phyloP scores from a whole-genome alignment of 2,888 invertebrate species.

The Micropterix aruncella region DNA sequence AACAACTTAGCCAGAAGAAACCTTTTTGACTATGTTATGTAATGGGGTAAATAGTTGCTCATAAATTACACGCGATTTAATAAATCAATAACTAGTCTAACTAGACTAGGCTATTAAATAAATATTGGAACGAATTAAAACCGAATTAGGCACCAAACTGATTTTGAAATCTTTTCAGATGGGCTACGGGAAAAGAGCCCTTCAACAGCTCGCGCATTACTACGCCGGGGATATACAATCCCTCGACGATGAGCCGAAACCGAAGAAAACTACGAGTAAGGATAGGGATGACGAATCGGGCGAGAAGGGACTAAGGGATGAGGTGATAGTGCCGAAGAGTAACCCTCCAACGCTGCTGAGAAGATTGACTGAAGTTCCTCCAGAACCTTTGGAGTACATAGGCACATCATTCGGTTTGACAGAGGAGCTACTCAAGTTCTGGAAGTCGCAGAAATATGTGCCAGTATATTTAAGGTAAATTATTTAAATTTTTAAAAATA shows the following conservation, averaged over 20 bases:
- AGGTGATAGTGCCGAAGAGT: slow-evolving; percentile 48
- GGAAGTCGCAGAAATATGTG: slow-evolving; percentile 64
- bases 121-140: too few species aligned
- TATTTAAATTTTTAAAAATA: too few species aligned
- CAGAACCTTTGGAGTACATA: slow-evolving; percentile 82
- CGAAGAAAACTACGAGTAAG: slow-evolving; percentile 13
- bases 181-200: slow-evolving; percentile 90
- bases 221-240: slow-evolving; percentile 70
- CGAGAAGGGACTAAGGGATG: slow-evolving; percentile 23
- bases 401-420: slow-evolving; percentile 93
- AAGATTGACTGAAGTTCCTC: slow-evolving; percentile 68
- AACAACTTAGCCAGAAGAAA: too few species aligned
- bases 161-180: slow-evolving; percentile 45
- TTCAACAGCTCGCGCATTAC: slow-evolving; percentile 75
- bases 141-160: too few species aligned
- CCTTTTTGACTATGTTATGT: too few species aligned
- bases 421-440: slow-evolving; percentile 79
- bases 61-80: too few species aligned
- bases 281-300: slow-evolving; percentile 11
- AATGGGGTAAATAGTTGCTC: too few species aligned
- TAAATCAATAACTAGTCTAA: too few species aligned
- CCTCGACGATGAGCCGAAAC: slow-evolving; percentile 39
- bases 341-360: slow-evolving; percentile 80
- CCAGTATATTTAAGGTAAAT: slow-evolving; percentile 78
- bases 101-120: too few species aligned